phyloP scores from a whole-genome alignment of 2,113 vertebrate species.

The Phaethon lepturus region DNA sequence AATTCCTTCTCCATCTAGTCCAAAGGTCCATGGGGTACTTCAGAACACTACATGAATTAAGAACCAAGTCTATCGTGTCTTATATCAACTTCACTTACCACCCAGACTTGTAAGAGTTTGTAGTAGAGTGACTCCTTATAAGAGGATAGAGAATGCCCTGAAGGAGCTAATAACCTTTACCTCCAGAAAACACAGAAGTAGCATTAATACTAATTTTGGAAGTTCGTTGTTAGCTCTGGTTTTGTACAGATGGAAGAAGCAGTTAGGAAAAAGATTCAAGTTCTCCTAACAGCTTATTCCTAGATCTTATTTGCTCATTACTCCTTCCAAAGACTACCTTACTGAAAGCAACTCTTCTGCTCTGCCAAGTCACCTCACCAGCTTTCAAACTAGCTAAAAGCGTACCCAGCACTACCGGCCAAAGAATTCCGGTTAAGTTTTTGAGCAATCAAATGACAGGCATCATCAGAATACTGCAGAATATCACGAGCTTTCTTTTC shows the following conservation, averaged over 20 bases:
- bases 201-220: neutral
- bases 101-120: neutral
- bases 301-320: neutral
- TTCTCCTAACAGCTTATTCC: neutral
- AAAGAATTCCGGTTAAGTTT: neutral
- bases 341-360: neutral
- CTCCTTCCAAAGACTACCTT: neutral
- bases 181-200: neutral
- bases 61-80: neutral
- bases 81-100: neutral
- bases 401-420: neutral
- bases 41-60: neutral
- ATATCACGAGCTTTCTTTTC: neutral
- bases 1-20: neutral
- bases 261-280: neutral
- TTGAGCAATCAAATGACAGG: rapidly evolving
- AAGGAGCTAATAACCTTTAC: neutral
- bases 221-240: neutral
- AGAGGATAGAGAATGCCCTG: neutral
- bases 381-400: neutral
- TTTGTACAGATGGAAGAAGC: neutral
- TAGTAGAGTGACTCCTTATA: neutral
- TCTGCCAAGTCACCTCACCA: neutral
- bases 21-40: neutral
- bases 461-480: neutral